Base-by-base conservation (phyloP, 2,888 invertebrate genomes). In the Dermolepida albohirtum region DNA sequence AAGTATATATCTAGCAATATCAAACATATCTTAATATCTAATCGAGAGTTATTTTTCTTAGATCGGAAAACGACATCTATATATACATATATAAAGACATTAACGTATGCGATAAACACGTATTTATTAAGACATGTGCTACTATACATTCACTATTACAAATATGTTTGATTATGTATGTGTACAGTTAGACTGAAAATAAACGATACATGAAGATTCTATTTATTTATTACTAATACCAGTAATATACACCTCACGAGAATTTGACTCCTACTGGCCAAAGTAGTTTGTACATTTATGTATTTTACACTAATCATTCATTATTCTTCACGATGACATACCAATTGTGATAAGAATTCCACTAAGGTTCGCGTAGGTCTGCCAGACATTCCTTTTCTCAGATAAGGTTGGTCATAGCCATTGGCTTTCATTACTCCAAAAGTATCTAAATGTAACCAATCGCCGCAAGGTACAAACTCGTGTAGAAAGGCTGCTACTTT, bases 371-470 rank as follows among this genome's bases (percentile, higher is more conserved):
- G 83, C 0, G 92, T 91, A 4, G 92, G 92, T n/a, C 92, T 84
- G n/a, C 92, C 92, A 29, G 91, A 88, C 90, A 91, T 90, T 14
- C 91, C 91, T 51, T 84, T 82, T 0, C 85, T 81, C 44, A 91
- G 80, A 75, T 91, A 91, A 0, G 87, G 83, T 70, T 85, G 87
- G 69, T 89, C 87, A 14, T 82, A 81, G 40, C 90, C 92, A 73
- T 88, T 87, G 54, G 91, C 89, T 64, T 86, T 85, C 85, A 92
- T 90, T 0, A 93, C 90, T 73, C 92, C 92, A 71, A 90, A 90
- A 1, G 91, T 93, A 80, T 95, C 95, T 72, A 95, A 84, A 80
- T 95, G 94, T 74, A 93, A 82, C 94, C 94, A 95, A 71, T 89
- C 87, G 16, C 86, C 89, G 74, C 90, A 90, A 5, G 89, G 89